Evolutionary conservation across 2,888 invertebrate genomes (phyloP).

Genomic region (Nephrotoma flavescens): DNA sequence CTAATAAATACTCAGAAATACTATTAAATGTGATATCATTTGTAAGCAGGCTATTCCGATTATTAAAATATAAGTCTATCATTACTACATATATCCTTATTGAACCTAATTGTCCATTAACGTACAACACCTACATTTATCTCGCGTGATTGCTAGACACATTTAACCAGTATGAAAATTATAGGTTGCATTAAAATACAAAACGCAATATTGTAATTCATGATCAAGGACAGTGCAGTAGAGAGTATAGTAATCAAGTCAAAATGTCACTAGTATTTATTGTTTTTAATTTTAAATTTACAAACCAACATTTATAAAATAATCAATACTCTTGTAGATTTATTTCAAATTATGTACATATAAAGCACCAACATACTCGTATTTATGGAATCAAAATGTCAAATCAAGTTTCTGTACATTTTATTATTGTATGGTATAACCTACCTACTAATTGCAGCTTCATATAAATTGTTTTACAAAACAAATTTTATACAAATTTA

Average conservation of each 20-base stretch:
- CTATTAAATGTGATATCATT: too few relatives aligned
- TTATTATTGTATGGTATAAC: background rate
- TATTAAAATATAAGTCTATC: too few relatives aligned
- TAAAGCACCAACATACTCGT: background rate
- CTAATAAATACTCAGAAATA: too few relatives aligned
- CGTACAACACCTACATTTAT: background rate
- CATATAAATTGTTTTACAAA: background rate
- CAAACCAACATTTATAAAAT: background rate
- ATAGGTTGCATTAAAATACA: background rate
- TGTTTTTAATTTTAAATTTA: background rate
- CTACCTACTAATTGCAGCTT: background rate
- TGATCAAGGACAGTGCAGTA: background rate
- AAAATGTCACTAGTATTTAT: background rate
- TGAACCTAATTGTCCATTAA: background rate
- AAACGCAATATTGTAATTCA: background rate
- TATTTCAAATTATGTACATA: background rate
- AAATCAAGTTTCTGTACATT: background rate
- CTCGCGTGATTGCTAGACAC: background rate
- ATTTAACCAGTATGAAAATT: background rate
- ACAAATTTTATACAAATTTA: background rate
- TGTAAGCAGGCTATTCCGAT: too few relatives aligned
- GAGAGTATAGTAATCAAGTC: background rate
- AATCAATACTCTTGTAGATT: background rate
- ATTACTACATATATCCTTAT: too few relatives aligned
- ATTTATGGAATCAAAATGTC: background rate